Evolutionary conservation across 2,888 invertebrate genomes (phyloP).

Genomic region (Xylocampa areola): DNA sequence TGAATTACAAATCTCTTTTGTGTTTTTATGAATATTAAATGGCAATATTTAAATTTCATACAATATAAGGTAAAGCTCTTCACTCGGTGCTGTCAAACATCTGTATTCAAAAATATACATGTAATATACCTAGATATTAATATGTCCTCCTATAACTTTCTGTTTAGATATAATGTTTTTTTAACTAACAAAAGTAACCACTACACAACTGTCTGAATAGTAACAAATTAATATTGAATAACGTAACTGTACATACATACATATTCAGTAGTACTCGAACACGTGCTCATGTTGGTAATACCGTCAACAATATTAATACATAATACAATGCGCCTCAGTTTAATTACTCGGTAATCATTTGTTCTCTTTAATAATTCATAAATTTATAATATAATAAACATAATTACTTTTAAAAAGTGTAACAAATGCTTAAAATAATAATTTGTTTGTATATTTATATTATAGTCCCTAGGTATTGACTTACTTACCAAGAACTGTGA

Average conservation of each 20-base stretch:
- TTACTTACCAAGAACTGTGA: too few relatives aligned
- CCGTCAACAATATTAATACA: not conserved
- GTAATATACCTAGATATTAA: too few relatives aligned
- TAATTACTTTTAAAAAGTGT: not conserved
- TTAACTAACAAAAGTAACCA: not conserved
- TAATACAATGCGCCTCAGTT: not conserved
- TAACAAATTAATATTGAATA: not conserved
- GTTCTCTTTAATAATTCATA: constrained; percentile 9
- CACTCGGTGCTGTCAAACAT: too few relatives aligned
- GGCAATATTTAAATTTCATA: too few relatives aligned
- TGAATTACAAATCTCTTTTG: too few relatives aligned
- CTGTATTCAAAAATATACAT: too few relatives aligned
- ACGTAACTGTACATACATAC: not conserved
- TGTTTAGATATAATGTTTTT: too few relatives aligned
- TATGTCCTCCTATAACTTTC: too few relatives aligned
- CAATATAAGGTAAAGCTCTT: too few relatives aligned
- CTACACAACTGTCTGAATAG: not conserved
- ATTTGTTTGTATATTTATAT: not conserved
- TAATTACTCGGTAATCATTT: not conserved
- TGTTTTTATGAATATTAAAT: too few relatives aligned
- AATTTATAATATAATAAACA: too few relatives aligned
- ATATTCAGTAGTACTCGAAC: not conserved
- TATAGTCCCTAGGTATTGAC: too few relatives aligned
- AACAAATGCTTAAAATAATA: not conserved
- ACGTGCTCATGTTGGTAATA: not conserved